phyloP scores from a whole-genome alignment of 2,888 invertebrate species.

The Luperina testacea region DNA sequence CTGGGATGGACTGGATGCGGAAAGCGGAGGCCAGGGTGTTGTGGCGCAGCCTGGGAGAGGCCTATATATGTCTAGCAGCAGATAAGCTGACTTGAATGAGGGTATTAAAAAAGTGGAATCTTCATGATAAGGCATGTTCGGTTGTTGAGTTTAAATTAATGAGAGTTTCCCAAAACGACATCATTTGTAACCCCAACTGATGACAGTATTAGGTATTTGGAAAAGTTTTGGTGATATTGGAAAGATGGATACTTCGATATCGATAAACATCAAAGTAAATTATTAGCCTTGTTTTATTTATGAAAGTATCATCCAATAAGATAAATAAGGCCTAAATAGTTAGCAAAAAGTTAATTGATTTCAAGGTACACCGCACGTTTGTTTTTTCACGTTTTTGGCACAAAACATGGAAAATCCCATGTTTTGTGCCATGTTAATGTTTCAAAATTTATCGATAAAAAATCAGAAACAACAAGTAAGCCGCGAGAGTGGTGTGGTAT shows the following conservation, averaged over 20 bases:
- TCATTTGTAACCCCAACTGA: neutral
- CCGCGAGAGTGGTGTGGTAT: neutral
- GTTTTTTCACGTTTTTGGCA: too few species aligned
- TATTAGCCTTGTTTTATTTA: neutral
- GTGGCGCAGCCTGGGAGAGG: too few species aligned
- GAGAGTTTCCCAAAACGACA: neutral
- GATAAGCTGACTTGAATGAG: too few species aligned
- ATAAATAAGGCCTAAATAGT: neutral
- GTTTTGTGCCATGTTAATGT: neutral
- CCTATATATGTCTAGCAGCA: too few species aligned
- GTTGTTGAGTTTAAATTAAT: neutral
- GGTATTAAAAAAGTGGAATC: neutral
- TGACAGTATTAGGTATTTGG: neutral
- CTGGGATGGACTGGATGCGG: too few species aligned
- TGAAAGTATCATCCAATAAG: neutral
- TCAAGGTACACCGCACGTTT: neutral
- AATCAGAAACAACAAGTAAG: neutral
- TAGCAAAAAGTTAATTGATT: slow-evolving; percentile 29
- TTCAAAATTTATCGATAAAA: neutral
- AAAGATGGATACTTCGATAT: neutral
- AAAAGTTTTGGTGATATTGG: too few species aligned
- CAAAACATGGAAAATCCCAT: neutral
- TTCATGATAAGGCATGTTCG: too few species aligned
- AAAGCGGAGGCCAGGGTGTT: too few species aligned
- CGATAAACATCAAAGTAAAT: neutral